phyloP scores from a whole-genome alignment of 2,888 invertebrate genomes.

The Lycaena phlaeas region DNA sequence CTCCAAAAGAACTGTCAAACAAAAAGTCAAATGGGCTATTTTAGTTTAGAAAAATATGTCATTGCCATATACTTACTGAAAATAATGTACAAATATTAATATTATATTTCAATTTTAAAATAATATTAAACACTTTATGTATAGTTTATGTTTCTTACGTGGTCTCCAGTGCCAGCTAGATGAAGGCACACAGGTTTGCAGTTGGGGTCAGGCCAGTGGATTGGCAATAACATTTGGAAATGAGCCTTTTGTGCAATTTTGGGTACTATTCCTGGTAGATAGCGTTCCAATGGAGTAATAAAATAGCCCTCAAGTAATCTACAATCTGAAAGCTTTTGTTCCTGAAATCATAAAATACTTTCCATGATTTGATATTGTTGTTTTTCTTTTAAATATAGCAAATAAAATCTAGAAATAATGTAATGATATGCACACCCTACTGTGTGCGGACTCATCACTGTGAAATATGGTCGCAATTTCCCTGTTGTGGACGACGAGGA shows the following conservation, averaged over 20 bases:
- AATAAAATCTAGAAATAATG: too few relatives aligned
- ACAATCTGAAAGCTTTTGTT: slow-evolving; percentile 82
- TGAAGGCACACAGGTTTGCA: slow-evolving; percentile 92
- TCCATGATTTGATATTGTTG: neutral
- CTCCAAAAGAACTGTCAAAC: slow-evolving; percentile 90
- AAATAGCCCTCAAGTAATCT: slow-evolving; percentile 90
- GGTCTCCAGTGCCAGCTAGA: slow-evolving; percentile 98
- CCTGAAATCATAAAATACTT: slow-evolving; percentile 51
- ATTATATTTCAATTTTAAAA: too few relatives aligned
- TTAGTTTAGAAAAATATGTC: too few relatives aligned
- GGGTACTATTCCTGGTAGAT: slow-evolving; percentile 90
- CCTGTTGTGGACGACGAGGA: too few relatives aligned
- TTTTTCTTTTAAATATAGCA: too few relatives aligned
- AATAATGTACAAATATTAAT: too few relatives aligned
- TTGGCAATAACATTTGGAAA: slow-evolving; percentile 85
- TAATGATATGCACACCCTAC: too few relatives aligned
- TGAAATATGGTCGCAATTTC: too few relatives aligned
- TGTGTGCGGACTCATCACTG: too few relatives aligned
- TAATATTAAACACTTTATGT: too few relatives aligned
- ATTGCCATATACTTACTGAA: too few relatives aligned
- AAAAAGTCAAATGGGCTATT: too few relatives aligned
- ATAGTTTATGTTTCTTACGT: slow-evolving; percentile 85
- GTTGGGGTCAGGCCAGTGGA: slow-evolving; percentile 80
- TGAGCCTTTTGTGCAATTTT: slow-evolving; percentile 86
- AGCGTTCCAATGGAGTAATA: slow-evolving; percentile 84